Conservation (phyloP, 2,888 invertebrate species). For the Parnassius smintheus region DNA sequence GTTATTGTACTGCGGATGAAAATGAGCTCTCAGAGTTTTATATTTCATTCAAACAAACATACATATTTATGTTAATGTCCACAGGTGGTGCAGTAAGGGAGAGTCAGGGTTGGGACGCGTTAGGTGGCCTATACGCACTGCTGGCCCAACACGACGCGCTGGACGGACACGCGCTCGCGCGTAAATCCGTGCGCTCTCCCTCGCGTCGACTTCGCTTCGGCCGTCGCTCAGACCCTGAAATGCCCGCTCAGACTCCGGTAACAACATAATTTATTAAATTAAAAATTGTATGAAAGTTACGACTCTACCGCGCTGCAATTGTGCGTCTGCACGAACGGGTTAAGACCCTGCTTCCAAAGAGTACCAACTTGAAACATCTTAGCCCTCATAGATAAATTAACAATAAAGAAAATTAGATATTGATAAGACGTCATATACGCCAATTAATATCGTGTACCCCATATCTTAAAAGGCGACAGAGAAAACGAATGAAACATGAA, state of each 20-base stretch:
- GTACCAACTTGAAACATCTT: too few relatives aligned
- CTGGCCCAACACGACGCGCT: conserved; percentile 84
- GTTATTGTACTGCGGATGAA: neutral
- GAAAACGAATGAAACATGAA: too few relatives aligned
- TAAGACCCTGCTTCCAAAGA: too few relatives aligned
- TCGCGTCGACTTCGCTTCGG: conserved; percentile 89
- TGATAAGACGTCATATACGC: too few relatives aligned
- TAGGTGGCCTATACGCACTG: conserved; percentile 83
- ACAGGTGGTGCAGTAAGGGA: conserved; percentile 38
- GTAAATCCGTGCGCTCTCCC: conserved; percentile 89
- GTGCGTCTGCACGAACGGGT: too few relatives aligned
- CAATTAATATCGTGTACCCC: too few relatives aligned
- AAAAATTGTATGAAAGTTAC: too few relatives aligned
- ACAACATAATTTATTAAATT: conserved; percentile 24
- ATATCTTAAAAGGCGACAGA: too few relatives aligned
- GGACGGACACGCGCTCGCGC: conserved; percentile 86
- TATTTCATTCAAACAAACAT: neutral
- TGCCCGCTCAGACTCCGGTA: conserved; percentile 76
- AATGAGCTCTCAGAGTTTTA: neutral
- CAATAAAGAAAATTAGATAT: too few relatives aligned
- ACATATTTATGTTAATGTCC: neutral
- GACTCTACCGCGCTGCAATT: too few relatives aligned
- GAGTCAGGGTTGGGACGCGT: conserved; percentile 63
- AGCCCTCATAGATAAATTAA: too few relatives aligned
- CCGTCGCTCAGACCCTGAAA: conserved; percentile 85